phyloP scores from a whole-genome alignment of 2,888 invertebrate genomes.

The Pristionchus japonicus region DNA sequence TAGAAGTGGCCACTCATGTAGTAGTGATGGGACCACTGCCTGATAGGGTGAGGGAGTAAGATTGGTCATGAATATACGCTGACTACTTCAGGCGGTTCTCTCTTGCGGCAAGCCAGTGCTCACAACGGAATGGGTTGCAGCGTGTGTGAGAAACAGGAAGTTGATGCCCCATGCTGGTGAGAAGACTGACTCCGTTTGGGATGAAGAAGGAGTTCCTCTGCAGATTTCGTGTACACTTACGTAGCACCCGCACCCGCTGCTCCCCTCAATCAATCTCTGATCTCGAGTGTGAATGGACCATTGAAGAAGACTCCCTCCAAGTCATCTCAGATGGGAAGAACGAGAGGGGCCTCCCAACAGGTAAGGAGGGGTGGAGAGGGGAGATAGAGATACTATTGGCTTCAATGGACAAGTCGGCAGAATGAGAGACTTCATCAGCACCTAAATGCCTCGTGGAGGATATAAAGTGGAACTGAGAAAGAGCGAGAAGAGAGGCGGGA shows the following conservation, averaged over 20 bases:
- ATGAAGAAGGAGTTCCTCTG: neutral
- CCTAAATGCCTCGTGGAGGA: neutral
- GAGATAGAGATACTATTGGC: neutral
- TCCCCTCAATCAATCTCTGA: conserved; percentile 10
- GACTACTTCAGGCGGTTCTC: neutral
- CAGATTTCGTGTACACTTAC: neutral
- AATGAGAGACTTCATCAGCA: neutral
- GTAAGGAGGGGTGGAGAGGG: neutral
- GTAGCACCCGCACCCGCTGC: neutral
- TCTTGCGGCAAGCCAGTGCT: conserved; percentile 48
- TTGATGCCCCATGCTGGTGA: conserved; percentile 50
- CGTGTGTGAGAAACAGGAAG: conserved; percentile 52
- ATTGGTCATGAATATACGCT: too few relatives aligned
- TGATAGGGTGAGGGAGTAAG: conserved; percentile 4
- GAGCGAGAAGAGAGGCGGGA: neutral
- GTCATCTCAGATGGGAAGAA: neutral
- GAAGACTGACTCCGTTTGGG: neutral
- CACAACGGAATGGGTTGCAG: conserved; percentile 53
- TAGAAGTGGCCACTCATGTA: conserved; percentile 58
- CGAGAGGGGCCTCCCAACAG: neutral
- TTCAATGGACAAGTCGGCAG: neutral
- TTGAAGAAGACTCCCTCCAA: conserved; percentile 12
- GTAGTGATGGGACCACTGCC: conserved; percentile 48
- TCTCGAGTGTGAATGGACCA: conserved; percentile 36
- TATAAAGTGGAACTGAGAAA: neutral